Base-by-base conservation (phyloP, 2,113 vertebrate species). In the Grallaria varia region DNA sequence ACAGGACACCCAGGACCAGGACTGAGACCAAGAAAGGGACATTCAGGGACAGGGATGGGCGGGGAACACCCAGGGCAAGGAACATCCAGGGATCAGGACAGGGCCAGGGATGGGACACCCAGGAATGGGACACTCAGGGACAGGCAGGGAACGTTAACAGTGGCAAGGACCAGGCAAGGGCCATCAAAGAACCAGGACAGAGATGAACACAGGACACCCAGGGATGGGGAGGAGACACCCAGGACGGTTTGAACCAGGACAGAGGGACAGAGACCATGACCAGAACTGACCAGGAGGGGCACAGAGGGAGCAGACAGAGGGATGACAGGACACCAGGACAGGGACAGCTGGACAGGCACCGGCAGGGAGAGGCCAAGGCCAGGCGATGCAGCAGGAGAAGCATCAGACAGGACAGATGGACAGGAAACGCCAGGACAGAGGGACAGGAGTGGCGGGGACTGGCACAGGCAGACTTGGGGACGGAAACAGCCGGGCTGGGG, bases 371-470 rank as follows among this genome's bases (percentile, higher is more conserved):
- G 64, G 64, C 63, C 6, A 23, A 77, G 62, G 49, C 71, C 44
- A 7, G 60, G 52, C 21, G 1, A 20, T 1, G 72, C 1, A 1
- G 10, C 37, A 58, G 28, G 20, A 47, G 66, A 17, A 44, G 60
- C 5, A 1, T 27, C 4, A 1, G 67, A 79, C 25, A 47, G 63
- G 85, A 91, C 83, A 66, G 3, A 64, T 8, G 22, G 95, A 81
- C 87, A 90, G 95, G 89, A 87, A 92, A 50, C 2, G 2, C 52
- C 83, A 31, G 80, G 94, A 89, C 68, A 67, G 78, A 47, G 84
- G 73, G 84, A 86, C 42, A 30, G 73, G 27, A 60, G 30, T 50
- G 91, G 35, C 5, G 11, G 71, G 58, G 78, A 75, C 87, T 67
- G 89, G 68, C 93, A 78, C 66, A 10, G 83, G 35, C 75, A 63